Conservation (phyloP, 1,140 invertebrate genomes). For the Caenorhabditis tropicalis region DNA sequence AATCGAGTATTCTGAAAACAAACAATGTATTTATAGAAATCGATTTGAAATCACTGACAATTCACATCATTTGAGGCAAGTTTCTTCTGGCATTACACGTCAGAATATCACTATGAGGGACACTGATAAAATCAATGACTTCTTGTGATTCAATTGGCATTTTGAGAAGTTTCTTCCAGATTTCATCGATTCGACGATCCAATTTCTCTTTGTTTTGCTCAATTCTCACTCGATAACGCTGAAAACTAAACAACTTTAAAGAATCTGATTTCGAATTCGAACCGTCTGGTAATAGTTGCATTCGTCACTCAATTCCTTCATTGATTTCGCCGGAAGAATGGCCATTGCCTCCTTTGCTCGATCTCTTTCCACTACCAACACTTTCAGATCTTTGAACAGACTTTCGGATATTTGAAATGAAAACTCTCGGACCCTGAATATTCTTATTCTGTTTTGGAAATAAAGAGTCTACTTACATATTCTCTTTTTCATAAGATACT, state of each 20-base stretch:
- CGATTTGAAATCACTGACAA: too few relatives aligned
- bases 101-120: neutral
- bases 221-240: neutral
- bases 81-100: slow-evolving; percentile 27
- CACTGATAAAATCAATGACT: slow-evolving; percentile 20
- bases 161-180: slow-evolving; percentile 3
- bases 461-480: neutral
- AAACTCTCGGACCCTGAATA: neutral
- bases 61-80: neutral
- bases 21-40: too few relatives aligned
- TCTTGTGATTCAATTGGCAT: slow-evolving; percentile 27
- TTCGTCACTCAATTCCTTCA: slow-evolving; percentile 30
- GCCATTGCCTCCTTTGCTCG: slow-evolving; percentile 1
- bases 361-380: slow-evolving; percentile 29
- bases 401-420: neutral
- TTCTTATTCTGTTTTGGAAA: neutral
- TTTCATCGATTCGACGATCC: slow-evolving; percentile 18
- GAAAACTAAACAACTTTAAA: neutral
- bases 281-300: slow-evolving; percentile 18
- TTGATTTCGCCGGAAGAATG: neutral
- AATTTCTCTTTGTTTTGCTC: slow-evolving; percentile 25
- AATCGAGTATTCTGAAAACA: neutral
- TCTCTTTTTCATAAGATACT: neutral
- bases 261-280: neutral
- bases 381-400: neutral